Conservation (phyloP, 2,888 invertebrate species). For the Limenitis camilla region DNA sequence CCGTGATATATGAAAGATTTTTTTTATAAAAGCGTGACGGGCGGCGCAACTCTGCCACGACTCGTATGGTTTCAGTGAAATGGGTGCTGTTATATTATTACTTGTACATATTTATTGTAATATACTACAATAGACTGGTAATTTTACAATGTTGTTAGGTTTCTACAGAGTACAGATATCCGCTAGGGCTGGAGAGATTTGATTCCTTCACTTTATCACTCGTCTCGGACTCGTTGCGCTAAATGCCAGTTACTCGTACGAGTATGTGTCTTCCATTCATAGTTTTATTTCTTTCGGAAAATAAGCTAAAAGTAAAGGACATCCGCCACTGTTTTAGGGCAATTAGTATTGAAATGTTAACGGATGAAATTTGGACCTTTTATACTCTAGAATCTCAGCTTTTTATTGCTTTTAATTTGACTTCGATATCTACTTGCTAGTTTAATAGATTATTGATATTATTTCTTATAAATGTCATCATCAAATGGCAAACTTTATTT, state of each 20-base stretch:
- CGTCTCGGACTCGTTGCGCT: constrained; percentile 6
- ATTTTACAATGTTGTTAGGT: constrained; percentile 71
- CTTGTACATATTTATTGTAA: constrained; percentile 73
- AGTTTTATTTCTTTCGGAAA: constrained; percentile 4
- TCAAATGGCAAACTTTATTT: no score
- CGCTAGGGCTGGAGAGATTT: constrained; percentile 42
- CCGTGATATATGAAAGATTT: constrained; percentile 57
- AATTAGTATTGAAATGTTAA: no score
- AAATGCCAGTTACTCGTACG: constrained; percentile 4
- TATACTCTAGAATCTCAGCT: no score
- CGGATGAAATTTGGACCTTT: no score
- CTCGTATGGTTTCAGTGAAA: constrained; percentile 56
- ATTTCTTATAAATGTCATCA: no score
- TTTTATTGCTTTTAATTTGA: no score
- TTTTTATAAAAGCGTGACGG: constrained; percentile 50
- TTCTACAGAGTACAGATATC: constrained; percentile 62
- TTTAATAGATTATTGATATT: no score
- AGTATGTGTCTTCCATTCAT: constrained; percentile 28
- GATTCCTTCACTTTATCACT: constrained; percentile 9
- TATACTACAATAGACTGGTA: constrained; percentile 73
- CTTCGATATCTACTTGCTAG: no score
- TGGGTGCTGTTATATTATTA: constrained; percentile 71
- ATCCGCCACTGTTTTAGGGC: no score
- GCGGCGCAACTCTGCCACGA: constrained; percentile 46
- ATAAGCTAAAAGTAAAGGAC: no score